phyloP scores from a whole-genome alignment of 2,797 vertebrate genomes.

The Prionace glauca region DNA sequence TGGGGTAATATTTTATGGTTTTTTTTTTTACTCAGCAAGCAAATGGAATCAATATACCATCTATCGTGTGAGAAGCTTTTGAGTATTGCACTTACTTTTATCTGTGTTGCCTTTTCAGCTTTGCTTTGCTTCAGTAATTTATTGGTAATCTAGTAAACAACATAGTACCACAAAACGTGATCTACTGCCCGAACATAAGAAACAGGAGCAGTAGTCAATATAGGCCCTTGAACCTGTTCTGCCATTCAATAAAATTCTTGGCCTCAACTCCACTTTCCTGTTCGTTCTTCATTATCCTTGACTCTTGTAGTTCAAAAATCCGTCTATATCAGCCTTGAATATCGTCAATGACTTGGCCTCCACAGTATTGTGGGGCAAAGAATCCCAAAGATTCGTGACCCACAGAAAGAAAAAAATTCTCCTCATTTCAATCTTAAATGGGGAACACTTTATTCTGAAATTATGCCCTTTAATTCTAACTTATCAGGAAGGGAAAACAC shows the following conservation, averaged over 20 bases:
- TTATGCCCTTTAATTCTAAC: not conserved
- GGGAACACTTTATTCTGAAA: not conserved
- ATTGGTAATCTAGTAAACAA: not conserved
- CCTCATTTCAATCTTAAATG: not conserved
- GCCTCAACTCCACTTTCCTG: not conserved
- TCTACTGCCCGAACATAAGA: not conserved
- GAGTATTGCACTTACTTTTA: slow-evolving; percentile 16
- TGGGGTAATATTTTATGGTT: slow-evolving; percentile 25
- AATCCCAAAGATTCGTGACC: not conserved
- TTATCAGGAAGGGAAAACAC: not conserved
- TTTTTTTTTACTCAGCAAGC: slow-evolving; percentile 19
- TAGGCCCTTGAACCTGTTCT: not conserved
- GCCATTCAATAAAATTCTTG: not conserved
- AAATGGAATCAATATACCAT: slow-evolving; percentile 17
- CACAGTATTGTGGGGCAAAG: not conserved
- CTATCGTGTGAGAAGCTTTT: not conserved
- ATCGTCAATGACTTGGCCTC: not conserved
- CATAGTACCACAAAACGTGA: not conserved
- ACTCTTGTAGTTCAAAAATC: not conserved
- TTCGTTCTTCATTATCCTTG: not conserved
- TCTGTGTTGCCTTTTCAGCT: not conserved
- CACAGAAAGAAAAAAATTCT: not conserved
- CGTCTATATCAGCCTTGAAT: not conserved
- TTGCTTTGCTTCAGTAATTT: not conserved
- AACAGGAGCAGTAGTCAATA: not conserved